Conservation (phyloP, 2,797 vertebrate genomes). For the Eurystomus glaucurus region DNA sequence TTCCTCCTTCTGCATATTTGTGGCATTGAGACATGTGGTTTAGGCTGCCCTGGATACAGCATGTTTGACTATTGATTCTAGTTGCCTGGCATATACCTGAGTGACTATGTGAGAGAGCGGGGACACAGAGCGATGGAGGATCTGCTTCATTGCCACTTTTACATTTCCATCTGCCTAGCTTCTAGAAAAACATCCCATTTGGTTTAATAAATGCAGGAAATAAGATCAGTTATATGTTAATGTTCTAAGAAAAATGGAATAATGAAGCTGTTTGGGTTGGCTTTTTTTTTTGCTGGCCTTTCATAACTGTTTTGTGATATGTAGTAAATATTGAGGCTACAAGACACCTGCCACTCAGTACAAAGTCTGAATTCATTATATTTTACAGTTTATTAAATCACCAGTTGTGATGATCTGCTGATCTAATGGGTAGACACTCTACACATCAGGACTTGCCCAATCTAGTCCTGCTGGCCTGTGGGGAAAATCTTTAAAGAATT, state of each 20-base stretch:
- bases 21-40: background rate
- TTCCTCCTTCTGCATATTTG: background rate
- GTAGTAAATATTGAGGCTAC: background rate
- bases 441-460: background rate
- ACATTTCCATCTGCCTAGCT: background rate
- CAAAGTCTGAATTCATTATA: background rate
- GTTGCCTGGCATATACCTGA: background rate
- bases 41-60: background rate
- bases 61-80: background rate
- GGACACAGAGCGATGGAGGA: background rate
- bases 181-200: background rate
- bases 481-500: constrained; percentile 14
- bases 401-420: background rate
- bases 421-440: background rate
- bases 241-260: background rate
- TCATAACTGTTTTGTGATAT: background rate
- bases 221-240: background rate
- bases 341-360: background rate
- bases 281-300: background rate
- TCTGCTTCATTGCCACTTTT: background rate
- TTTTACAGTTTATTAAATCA: background rate
- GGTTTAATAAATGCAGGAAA: background rate
- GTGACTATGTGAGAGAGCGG: background rate
- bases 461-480: background rate
- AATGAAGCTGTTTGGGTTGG: background rate